These are phyloP conservation scores for Pachycephala philippinensis DNA, from an alignment of 2,113 vertebrate species.

Conservation along the genomic window DNA sequence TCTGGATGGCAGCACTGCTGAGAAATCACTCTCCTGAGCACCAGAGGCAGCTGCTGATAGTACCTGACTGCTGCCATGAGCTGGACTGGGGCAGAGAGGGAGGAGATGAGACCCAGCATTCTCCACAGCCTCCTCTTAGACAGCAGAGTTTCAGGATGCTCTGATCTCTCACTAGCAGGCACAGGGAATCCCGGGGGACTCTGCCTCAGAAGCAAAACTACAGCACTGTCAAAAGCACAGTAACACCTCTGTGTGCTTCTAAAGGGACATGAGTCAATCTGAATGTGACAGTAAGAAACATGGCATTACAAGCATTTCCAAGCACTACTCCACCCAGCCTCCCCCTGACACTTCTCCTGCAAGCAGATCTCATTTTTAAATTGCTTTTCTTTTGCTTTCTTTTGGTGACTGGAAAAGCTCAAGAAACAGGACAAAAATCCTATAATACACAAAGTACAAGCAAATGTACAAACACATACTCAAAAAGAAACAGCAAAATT, in stretches of 20 bases:
- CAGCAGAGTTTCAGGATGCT: not conserved
- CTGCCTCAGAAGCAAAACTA: not conserved
- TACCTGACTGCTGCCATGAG: not conserved
- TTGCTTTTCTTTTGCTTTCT: not conserved
- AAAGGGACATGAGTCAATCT: not conserved
- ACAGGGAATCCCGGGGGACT: not conserved
- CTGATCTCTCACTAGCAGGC: not conserved
- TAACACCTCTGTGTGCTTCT: not conserved
- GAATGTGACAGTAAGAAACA: not conserved
- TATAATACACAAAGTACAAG: not conserved
- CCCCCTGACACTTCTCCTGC: not conserved
- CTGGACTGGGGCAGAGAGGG: not conserved
- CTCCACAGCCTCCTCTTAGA: not conserved
- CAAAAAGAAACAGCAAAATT: constrained; percentile 26
- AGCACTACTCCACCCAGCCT: not conserved
- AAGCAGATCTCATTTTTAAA: not conserved
- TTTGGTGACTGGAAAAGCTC: not conserved
- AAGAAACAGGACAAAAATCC: not conserved
- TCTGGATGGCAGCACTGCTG: not conserved
- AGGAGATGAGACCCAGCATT: not conserved
- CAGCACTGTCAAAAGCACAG: not conserved
- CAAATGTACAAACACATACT: constrained; percentile 13
- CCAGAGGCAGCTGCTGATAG: not conserved
- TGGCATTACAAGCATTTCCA: not conserved
- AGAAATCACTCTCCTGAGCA: not conserved